These are phyloP conservation scores for Galaxias olidus DNA, from an alignment of 2,797 vertebrate species.

Conservation along the genomic window DNA sequence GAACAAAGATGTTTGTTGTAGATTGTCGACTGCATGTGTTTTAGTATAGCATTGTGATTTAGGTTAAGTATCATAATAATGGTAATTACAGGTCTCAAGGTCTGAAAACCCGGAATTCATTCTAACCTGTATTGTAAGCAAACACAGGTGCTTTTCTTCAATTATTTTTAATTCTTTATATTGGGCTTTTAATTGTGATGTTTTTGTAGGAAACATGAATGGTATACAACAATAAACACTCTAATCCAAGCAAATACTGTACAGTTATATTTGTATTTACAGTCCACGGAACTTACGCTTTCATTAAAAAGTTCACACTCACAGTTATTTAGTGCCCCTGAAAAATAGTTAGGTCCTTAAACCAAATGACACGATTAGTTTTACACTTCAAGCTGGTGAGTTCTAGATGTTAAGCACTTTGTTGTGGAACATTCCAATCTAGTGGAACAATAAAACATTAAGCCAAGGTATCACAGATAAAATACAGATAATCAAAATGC, in stretches of 20 bases:
- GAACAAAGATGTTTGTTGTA: no score
- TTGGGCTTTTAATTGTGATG: conserved; percentile 32
- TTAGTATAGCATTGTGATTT: no score
- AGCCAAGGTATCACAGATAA: conserved; percentile 48
- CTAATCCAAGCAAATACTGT: conserved; percentile 40
- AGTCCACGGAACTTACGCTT: conserved; percentile 46
- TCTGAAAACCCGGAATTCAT: neutral
- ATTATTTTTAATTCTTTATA: conserved; percentile 14
- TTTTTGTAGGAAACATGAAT: conserved; percentile 13
- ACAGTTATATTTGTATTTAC: conserved; percentile 65
- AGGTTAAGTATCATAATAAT: no score
- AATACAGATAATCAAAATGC: conserved; percentile 31
- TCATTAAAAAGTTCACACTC: conserved; percentile 31
- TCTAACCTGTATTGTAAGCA: conserved; percentile 33
- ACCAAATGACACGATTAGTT: conserved; percentile 27
- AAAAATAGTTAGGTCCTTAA: neutral
- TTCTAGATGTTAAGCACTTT: conserved; percentile 16
- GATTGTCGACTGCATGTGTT: no score
- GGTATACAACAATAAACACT: conserved; percentile 60
- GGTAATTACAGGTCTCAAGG: no score
- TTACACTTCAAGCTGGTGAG: conserved; percentile 37
- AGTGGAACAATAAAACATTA: conserved; percentile 32
- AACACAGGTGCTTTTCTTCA: conserved; percentile 17
- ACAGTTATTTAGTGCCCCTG: conserved; percentile 21
- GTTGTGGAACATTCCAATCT: conserved; percentile 13